These are phyloP conservation scores for Lucinisca nassula DNA, from an alignment of 2,888 invertebrate genomes.

Conservation along the genomic window DNA sequence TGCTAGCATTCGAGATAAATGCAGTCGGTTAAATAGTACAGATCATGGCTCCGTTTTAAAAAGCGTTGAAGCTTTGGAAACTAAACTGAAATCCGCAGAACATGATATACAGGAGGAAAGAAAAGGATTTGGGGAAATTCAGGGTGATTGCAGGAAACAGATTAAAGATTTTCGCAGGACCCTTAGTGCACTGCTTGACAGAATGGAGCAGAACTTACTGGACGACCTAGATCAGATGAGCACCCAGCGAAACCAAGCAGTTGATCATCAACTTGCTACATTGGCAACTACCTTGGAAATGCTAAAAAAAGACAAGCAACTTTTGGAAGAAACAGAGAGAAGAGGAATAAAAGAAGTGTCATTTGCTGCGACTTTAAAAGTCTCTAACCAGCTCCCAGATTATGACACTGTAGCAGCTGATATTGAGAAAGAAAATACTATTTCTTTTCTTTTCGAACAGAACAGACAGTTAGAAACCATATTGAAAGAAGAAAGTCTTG, in stretches of 20 bases:
- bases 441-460: background rate
- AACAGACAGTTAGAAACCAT: background rate
- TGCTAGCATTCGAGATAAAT: background rate
- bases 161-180: background rate
- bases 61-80: background rate
- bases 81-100: background rate
- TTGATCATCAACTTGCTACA: background rate
- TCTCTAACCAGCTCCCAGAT: background rate
- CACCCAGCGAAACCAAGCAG: background rate
- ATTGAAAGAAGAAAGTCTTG: background rate
- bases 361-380: background rate
- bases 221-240: background rate
- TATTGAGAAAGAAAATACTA: background rate
- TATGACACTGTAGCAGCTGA: background rate
- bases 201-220: background rate
- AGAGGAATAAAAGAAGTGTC: background rate
- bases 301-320: background rate
- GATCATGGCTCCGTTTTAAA: background rate
- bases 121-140: background rate
- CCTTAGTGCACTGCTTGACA: background rate
- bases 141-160: background rate
- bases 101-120: background rate
- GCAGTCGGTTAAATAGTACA: background rate
- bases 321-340: background rate
- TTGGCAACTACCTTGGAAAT: background rate